Conservation (phyloP, 2,888 invertebrate species). For the Epsilonema sp. region DNA sequence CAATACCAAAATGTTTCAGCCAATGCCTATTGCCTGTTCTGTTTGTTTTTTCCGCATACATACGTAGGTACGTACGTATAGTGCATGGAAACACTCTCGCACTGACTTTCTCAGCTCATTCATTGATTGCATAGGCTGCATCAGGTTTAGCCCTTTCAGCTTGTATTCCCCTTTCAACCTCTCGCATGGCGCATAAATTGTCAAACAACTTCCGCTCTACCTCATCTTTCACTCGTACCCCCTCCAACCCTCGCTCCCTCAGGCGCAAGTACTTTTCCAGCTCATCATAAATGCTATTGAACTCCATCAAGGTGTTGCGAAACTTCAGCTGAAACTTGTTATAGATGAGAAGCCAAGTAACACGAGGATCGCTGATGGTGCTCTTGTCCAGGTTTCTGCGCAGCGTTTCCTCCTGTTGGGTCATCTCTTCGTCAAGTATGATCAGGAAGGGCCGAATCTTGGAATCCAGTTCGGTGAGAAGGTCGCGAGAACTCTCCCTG, state of each 20-base stretch:
- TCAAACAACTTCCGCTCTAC: too few relatives aligned
- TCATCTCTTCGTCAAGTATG: slow-evolving; percentile 4
- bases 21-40: too few relatives aligned
- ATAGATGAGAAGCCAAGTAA: slow-evolving; percentile 7
- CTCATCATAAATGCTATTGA: slow-evolving; percentile 1
- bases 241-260: slow-evolving; percentile 4
- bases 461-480: slow-evolving; percentile 1
- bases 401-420: background rate
- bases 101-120: too few relatives aligned
- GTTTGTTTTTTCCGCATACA: too few relatives aligned
- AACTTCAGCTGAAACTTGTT: slow-evolving; percentile 5
- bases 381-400: slow-evolving; percentile 2
- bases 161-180: too few relatives aligned
- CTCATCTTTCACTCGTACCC: too few relatives aligned
- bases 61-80: too few relatives aligned
- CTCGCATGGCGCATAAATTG: too few relatives aligned
- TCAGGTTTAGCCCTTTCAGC: too few relatives aligned
- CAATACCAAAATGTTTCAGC: too few relatives aligned
- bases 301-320: background rate
- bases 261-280: slow-evolving; percentile 5
- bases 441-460: slow-evolving; percentile 7
- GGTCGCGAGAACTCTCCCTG: background rate
- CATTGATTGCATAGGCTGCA: too few relatives aligned
- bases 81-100: too few relatives aligned
- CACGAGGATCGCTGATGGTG: slow-evolving; percentile 4